Conservation (phyloP, 53 echinoderm and acorn worm genomes). For the Glandiceps talaboti region DNA sequence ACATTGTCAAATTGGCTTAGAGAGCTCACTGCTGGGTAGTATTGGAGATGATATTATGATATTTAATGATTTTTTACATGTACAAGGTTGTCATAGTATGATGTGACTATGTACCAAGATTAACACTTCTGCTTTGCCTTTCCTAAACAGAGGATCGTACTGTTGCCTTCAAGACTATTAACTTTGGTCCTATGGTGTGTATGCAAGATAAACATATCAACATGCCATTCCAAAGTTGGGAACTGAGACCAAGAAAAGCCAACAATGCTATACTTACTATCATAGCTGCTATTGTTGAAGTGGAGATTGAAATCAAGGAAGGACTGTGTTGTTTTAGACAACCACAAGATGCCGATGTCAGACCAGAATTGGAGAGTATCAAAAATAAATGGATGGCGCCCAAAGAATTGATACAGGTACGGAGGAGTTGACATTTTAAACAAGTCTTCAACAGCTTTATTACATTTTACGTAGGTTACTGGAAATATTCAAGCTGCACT, state of each 20-base stretch:
- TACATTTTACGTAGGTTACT: too few species aligned
- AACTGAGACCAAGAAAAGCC: constrained; percentile 43
- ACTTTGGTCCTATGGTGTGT: constrained; percentile 85
- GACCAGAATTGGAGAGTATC: constrained; percentile 48
- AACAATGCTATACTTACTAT: constrained; percentile 72
- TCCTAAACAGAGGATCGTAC: constrained; percentile 31
- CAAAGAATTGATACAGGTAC: constrained; percentile 53
- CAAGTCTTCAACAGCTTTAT: too few species aligned
- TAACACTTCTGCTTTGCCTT: too few species aligned
- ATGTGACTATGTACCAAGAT: too few species aligned
- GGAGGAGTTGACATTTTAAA: too few species aligned
- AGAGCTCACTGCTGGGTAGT: too few species aligned
- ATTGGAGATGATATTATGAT: background rate
- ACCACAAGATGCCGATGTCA: constrained; percentile 44
- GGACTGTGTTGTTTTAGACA: constrained; percentile 65
- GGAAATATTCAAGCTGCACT: too few species aligned
- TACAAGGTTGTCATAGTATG: background rate
- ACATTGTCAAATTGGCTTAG: too few species aligned
- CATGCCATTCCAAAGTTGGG: constrained; percentile 99
- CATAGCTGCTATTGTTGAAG: constrained; percentile 73
- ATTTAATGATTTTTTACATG: background rate
- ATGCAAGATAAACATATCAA: constrained; percentile 96
- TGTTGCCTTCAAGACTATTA: constrained; percentile 91
- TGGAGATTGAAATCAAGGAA: constrained; percentile 77
- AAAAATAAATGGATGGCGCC: constrained; percentile 77